These are phyloP conservation scores for Corbicula japonica DNA, from an alignment of 2,888 invertebrate species.

Conservation along the genomic window DNA sequence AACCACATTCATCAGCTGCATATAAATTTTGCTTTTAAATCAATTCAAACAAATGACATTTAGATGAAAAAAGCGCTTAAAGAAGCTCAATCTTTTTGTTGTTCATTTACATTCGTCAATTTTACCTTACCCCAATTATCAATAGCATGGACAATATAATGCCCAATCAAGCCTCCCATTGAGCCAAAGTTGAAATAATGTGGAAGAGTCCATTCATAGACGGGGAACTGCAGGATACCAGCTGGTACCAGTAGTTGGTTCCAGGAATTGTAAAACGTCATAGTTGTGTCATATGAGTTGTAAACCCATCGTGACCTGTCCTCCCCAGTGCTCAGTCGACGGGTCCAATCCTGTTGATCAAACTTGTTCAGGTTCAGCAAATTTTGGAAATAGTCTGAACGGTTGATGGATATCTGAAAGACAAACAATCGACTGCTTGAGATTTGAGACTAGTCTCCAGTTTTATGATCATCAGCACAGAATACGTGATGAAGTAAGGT, in stretches of 20 bases:
- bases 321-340: slow-evolving; percentile 63
- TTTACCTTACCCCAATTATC: slow-evolving; percentile 78
- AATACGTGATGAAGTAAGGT: neutral
- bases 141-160: slow-evolving; percentile 77
- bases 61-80: too few species aligned
- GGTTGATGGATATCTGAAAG: slow-evolving; percentile 87
- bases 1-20: too few species aligned
- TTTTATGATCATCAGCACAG: neutral
- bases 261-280: slow-evolving; percentile 78
- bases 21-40: too few species aligned
- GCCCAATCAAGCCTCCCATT: slow-evolving; percentile 78
- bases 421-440: neutral
- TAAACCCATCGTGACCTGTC: slow-evolving; percentile 73
- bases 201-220: slow-evolving; percentile 79
- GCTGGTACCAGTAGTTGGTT: slow-evolving; percentile 82
- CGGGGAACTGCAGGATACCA: slow-evolving; percentile 81
- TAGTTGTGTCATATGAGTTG: slow-evolving; percentile 70
- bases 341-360: slow-evolving; percentile 82
- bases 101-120: neutral
- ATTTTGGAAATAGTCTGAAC: slow-evolving; percentile 88
- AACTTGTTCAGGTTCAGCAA: slow-evolving; percentile 87
- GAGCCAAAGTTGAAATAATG: slow-evolving; percentile 82
- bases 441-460: too few species aligned
- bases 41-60: too few species aligned
- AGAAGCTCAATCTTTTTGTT: too few species aligned